Evolutionary conservation across 2,113 vertebrate genomes (phyloP).

Genomic region (Cavia aperea): DNA sequence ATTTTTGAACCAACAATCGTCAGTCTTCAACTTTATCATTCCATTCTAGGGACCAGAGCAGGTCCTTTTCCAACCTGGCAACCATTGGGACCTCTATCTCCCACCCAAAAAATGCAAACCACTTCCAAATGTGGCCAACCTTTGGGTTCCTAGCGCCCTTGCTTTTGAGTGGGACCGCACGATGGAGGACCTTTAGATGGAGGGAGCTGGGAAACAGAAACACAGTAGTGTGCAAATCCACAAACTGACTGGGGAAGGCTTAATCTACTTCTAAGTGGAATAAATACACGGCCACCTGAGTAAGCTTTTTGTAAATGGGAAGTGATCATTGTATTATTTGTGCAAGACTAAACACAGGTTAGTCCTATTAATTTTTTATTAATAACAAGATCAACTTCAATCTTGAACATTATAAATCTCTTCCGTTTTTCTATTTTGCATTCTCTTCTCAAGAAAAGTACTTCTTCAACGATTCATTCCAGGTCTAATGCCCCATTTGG

Average conservation of each 20-base stretch:
- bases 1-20: neutral
- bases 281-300: neutral
- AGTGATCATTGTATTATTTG: neutral
- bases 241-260: neutral
- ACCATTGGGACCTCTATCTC: neutral
- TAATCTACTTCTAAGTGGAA: conserved; percentile 5
- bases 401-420: neutral
- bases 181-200: neutral
- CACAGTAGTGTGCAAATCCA: neutral
- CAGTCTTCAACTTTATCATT: neutral
- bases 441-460: conserved; percentile 7
- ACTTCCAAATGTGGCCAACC: neutral
- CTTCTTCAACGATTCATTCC: neutral
- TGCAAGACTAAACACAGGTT: conserved; percentile 9
- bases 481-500: neutral
- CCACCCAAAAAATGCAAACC: neutral
- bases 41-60: neutral
- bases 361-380: conserved; percentile 2
- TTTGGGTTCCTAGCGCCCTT: neutral
- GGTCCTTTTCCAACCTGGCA: neutral
- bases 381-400: neutral
- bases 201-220: neutral
- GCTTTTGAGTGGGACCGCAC: neutral
- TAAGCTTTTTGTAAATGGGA: neutral
- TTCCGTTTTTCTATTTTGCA: neutral